A percentile compares a stretch with the other conserved stretches of the same genome.
These are phyloP conservation scores for Chrysogorgia sp. DNA, from an alignment of 92 coral and sea anemone species.

Conservation along the genomic window DNA sequence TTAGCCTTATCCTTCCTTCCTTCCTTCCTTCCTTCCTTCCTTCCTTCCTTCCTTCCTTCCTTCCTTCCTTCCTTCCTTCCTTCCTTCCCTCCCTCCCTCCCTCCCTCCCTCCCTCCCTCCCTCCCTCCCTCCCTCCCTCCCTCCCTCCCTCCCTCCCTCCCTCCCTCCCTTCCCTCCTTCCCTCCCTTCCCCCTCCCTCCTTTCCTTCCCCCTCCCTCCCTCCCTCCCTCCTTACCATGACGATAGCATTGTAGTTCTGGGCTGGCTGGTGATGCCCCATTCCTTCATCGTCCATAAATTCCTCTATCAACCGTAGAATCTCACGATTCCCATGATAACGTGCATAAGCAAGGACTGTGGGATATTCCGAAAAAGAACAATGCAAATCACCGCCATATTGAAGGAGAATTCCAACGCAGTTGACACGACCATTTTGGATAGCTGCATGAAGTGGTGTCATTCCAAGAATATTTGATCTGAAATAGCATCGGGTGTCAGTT, in stretches of 20 bases:
- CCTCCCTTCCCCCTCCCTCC: not conserved
- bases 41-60: not conserved
- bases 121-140: conserved; percentile 45
- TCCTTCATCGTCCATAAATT: conserved; percentile 26
- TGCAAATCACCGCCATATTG: conserved; percentile 73
- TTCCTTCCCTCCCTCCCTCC: not conserved
- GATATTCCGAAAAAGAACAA: conserved; percentile 45
- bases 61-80: not conserved
- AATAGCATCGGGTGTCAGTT: no score
- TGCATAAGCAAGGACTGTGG: conserved; percentile 37
- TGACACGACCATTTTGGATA: conserved; percentile 64
- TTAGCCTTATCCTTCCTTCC: no score
- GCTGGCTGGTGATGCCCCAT: conserved; percentile 37
- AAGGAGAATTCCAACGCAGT: conserved; percentile 70
- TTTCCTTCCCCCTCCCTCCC: not conserved
- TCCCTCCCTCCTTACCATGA: conserved; percentile 12
- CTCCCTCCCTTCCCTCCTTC: conserved; percentile 54
- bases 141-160: conserved; percentile 54
- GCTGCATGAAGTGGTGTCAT: conserved; percentile 84
- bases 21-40: no score
- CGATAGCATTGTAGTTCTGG: conserved; percentile 32
- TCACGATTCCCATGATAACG: conserved; percentile 44
- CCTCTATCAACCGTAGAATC: conserved; percentile 14
- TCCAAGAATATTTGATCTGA: conserved; percentile 47
- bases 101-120: conserved; percentile 6